Evolutionary conservation across 2,888 invertebrate genomes (phyloP).

Genomic region (Ormyrus pomaceus): DNA sequence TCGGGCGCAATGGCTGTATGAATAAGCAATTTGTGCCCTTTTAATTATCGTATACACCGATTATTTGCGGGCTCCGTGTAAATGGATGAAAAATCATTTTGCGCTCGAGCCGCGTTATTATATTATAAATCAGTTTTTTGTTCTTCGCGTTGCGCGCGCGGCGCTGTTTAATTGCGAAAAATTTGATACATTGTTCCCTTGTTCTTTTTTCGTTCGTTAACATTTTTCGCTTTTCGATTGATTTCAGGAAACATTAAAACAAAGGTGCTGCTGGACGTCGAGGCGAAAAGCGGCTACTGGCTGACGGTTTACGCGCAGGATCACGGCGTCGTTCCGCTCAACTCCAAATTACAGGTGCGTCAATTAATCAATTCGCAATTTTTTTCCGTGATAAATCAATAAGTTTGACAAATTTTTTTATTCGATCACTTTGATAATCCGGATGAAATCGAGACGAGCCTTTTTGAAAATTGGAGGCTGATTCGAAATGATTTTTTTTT

Average conservation of each 20-base stretch:
- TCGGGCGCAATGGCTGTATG: background rate
- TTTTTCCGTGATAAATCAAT: too few relatives aligned
- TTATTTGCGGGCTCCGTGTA: too few relatives aligned
- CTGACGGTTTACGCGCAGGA: slow-evolving; percentile 95
- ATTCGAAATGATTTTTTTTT: background rate
- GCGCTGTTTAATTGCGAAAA: background rate
- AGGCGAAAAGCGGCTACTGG: slow-evolving; percentile 93
- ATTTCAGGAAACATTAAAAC: slow-evolving; percentile 90
- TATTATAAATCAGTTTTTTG: too few relatives aligned
- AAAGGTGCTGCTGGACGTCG: slow-evolving; percentile 90
- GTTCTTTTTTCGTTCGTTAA: background rate
- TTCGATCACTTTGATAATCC: too few relatives aligned
- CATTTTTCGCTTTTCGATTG: slow-evolving; percentile 47
- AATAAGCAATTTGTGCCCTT: background rate
- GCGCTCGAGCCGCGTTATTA: too few relatives aligned
- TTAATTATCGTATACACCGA: background rate
- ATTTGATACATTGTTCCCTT: background rate
- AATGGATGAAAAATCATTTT: too few relatives aligned
- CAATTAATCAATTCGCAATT: background rate
- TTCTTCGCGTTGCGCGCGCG: too few relatives aligned
- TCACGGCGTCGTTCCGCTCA: slow-evolving; percentile 90
- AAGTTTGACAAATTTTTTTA: too few relatives aligned
- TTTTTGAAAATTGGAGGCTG: too few relatives aligned
- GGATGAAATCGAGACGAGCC: too few relatives aligned
- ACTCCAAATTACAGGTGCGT: slow-evolving; percentile 88